These are phyloP conservation scores for Hypena proboscidalis DNA, from an alignment of 2,888 invertebrate genomes.

Conservation along the genomic window DNA sequence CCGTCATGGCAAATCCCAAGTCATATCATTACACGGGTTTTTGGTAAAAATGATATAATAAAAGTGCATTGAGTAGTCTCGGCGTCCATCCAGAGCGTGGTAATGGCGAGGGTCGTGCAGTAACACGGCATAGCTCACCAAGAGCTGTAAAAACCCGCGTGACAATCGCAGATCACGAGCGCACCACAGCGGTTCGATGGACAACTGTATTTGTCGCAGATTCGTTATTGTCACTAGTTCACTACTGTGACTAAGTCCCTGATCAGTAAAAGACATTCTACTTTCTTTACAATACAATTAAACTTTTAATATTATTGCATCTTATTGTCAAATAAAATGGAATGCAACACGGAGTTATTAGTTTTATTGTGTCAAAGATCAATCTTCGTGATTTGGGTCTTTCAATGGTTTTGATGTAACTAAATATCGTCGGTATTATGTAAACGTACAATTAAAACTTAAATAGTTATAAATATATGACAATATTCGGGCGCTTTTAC, in stretches of 20 bases:
- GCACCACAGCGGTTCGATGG: constrained; percentile 52
- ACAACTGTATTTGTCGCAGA: constrained; percentile 66
- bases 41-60: constrained; percentile 6
- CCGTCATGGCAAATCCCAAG: too few species aligned
- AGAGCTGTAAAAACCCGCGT: constrained; percentile 71
- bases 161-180: constrained; percentile 72
- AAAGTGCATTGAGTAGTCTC: constrained; percentile 24
- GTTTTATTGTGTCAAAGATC: constrained; percentile 15
- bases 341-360: constrained; percentile 20
- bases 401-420: constrained; percentile 7
- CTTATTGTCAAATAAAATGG: constrained; percentile 14
- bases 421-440: too few species aligned
- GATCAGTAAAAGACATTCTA: constrained; percentile 12
- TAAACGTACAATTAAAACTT: too few species aligned
- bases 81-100: constrained; percentile 32
- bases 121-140: constrained; percentile 77
- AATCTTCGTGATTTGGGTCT: constrained; percentile 9
- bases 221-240: constrained; percentile 46
- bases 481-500: too few species aligned
- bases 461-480: too few species aligned
- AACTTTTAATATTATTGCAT: constrained; percentile 13
- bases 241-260: constrained; percentile 29
- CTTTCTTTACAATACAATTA: constrained; percentile 12
- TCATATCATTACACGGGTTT: background rate
- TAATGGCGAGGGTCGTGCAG: constrained; percentile 60